These are phyloP conservation scores for Protodeltote pygarga DNA, from an alignment of 2,888 invertebrate species.

Conservation along the genomic window DNA sequence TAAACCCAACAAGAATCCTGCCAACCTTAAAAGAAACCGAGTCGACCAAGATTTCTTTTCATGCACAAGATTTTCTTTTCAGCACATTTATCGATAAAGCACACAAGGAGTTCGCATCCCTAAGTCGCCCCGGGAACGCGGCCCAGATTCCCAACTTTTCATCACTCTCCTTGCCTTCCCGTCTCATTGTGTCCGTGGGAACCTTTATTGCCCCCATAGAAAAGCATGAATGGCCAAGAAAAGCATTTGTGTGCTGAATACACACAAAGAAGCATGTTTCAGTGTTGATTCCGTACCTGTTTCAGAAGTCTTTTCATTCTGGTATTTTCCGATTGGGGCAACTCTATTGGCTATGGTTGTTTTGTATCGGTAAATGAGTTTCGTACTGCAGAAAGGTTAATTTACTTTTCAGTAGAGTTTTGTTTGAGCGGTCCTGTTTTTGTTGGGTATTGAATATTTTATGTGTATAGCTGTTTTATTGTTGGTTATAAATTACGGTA, in stretches of 20 bases:
- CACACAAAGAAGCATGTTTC: slow-evolving; percentile 74
- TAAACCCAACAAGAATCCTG: neutral
- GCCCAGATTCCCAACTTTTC: slow-evolving; percentile 86
- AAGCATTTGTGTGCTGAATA: slow-evolving; percentile 85
- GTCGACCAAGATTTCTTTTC: slow-evolving; percentile 1
- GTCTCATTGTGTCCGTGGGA: slow-evolving; percentile 84
- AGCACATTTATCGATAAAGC: slow-evolving; percentile 52
- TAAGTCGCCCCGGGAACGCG: slow-evolving; percentile 75
- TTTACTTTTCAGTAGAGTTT: slow-evolving; percentile 71
- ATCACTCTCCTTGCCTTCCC: slow-evolving; percentile 82
- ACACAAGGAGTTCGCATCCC: slow-evolving; percentile 58
- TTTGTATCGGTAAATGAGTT: slow-evolving; percentile 85
- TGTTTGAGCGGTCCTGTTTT: slow-evolving; percentile 57
- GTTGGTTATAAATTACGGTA: too few relatives aligned
- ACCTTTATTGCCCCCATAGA: slow-evolving; percentile 86
- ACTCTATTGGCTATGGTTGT: slow-evolving; percentile 69
- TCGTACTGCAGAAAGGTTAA: slow-evolving; percentile 75
- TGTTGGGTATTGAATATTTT: slow-evolving; percentile 18
- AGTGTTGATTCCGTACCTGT: slow-evolving; percentile 56
- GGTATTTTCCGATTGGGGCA: slow-evolving; percentile 76
- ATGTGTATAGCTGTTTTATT: slow-evolving; percentile 9
- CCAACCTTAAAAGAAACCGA: slow-evolving; percentile 1
- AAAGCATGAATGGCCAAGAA: slow-evolving; percentile 85
- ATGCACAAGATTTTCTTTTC: slow-evolving; percentile 32
- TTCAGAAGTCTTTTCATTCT: slow-evolving; percentile 72